Conservation (phyloP, 2,888 invertebrate species). For the Macaria notata region DNA sequence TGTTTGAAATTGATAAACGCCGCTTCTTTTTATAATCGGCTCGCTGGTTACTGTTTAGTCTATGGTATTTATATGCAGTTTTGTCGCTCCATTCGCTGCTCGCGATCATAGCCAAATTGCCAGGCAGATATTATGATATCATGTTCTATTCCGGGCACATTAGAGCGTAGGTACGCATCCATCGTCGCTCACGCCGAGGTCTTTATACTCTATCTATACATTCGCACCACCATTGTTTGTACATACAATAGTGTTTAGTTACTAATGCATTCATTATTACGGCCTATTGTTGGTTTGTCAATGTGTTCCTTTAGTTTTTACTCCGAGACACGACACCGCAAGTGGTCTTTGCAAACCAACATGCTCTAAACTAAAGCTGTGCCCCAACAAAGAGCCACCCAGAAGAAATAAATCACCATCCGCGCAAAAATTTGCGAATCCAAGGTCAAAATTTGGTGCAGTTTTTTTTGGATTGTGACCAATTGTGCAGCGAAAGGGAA, state of each 20-base stretch:
- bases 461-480: conserved; percentile 45
- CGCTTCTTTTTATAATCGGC: conserved; percentile 43
- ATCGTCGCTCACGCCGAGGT: conserved; percentile 59
- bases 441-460: conserved; percentile 59
- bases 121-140: conserved; percentile 64
- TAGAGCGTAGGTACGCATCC: conserved; percentile 54
- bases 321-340: conserved; percentile 65
- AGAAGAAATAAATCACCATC: conserved; percentile 67
- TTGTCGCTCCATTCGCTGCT: conserved; percentile 16
- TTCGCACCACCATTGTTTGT: conserved; percentile 52
- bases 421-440: conserved; percentile 72
- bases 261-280: conserved; percentile 59
- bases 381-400: conserved; percentile 57
- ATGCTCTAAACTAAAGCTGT: conserved; percentile 38
- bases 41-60: conserved; percentile 32
- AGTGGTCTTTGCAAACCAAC: conserved; percentile 73
- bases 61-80: conserved; percentile 16
- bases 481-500: conserved; percentile 55
- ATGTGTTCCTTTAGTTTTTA: conserved; percentile 50
- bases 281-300: conserved; percentile 45
- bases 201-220: conserved; percentile 55
- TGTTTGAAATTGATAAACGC: conserved; percentile 71
- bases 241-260: conserved; percentile 47
- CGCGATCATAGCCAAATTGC: conserved; percentile 51
- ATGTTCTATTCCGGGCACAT: conserved; percentile 67